These are phyloP conservation scores for Bombus terrestris DNA, from an alignment of 1,140 invertebrate genomes.

Conservation along the genomic window DNA sequence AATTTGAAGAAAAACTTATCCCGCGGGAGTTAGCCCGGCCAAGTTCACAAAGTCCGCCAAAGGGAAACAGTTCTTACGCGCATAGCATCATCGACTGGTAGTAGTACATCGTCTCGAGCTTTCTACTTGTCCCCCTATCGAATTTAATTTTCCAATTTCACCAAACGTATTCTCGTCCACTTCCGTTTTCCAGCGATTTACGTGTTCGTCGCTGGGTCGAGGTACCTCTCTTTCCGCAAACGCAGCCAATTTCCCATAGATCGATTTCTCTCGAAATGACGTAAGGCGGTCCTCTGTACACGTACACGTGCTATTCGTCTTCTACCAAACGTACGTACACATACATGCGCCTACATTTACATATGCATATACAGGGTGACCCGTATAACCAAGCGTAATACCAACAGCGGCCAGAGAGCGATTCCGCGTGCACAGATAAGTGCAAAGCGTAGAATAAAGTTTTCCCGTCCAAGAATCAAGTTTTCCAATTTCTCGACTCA, in stretches of 20 bases:
- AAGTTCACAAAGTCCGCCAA: not conserved
- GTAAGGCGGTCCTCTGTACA: constrained; percentile 10
- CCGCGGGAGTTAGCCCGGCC: not conserved
- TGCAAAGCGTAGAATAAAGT: too few species aligned
- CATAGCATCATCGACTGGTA: too few species aligned
- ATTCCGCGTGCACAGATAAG: too few species aligned
- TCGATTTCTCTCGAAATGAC: constrained; percentile 65
- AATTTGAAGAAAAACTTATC: constrained; percentile 25
- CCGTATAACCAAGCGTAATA: not conserved
- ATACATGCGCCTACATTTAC: not conserved
- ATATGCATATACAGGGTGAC: not conserved
- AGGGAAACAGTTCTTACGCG: constrained; percentile 17
- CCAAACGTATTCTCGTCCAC: constrained; percentile 15
- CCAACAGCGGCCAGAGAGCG: too few species aligned
- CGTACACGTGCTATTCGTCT: not conserved
- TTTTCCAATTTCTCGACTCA: too few species aligned
- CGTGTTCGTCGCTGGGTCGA: not conserved
- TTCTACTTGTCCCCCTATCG: not conserved
- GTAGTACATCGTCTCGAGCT: not conserved
- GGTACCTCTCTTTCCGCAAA: constrained; percentile 45
- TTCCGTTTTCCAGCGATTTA: constrained; percentile 49
- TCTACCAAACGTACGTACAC: not conserved
- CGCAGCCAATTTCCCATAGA: constrained; percentile 54
- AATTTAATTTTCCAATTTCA: constrained; percentile 54
- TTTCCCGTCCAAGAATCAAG: accelerated